A percentile compares a stretch with the other conserved stretches of the same genome.
These are phyloP conservation scores for Hemichromis elongatus DNA, from an alignment of 2,113 vertebrate species.

Conservation along the genomic window DNA sequence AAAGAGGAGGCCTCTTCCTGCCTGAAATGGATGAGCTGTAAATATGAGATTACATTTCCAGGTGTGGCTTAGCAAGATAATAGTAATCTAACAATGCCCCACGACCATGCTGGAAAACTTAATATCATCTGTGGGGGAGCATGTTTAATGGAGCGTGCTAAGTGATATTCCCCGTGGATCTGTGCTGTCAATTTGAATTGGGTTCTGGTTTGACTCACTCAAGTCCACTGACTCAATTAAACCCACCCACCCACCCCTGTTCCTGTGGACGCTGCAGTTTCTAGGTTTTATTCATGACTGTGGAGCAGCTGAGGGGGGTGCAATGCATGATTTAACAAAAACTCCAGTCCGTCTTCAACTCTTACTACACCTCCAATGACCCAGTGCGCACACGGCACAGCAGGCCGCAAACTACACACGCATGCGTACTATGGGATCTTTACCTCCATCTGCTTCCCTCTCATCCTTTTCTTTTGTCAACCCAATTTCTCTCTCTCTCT, in stretches of 20 bases:
- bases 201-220: conserved; percentile 47
- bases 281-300: conserved; percentile 12
- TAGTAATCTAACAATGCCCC: background rate
- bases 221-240: conserved; percentile 47
- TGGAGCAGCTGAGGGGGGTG: background rate
- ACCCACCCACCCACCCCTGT: background rate
- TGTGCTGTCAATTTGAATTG: conserved; percentile 43
- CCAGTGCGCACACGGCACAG: background rate
- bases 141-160: conserved; percentile 45
- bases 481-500: background rate
- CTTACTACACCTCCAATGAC: background rate
- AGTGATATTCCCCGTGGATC: conserved; percentile 41
- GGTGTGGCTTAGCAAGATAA: background rate
- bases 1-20: background rate
- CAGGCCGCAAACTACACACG: background rate
- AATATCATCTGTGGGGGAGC: background rate
- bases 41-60: background rate
- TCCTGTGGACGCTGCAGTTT: conserved; percentile 9
- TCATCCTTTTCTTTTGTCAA: background rate
- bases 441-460: conserved; percentile 31
- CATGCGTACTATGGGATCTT: background rate
- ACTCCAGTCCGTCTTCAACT: background rate
- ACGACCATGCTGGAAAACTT: background rate
- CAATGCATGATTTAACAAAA: conserved; percentile 14
- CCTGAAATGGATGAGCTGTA: background rate